Evolutionary conservation across 2,888 invertebrate species (phyloP).

Genomic region (Pseudoips prasinana): DNA sequence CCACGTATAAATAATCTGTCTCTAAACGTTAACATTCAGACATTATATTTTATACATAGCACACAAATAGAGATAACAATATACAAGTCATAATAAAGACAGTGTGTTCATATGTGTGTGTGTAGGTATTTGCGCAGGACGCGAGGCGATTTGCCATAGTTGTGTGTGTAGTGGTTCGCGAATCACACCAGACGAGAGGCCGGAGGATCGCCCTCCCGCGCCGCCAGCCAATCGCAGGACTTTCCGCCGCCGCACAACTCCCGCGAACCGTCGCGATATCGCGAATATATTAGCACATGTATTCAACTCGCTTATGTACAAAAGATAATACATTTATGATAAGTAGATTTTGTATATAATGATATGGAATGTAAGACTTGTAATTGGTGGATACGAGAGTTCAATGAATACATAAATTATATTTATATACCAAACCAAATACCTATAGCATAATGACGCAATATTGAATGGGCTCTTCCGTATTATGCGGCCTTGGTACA

Average conservation of each 20-base stretch:
- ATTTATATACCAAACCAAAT: conserved; percentile 19
- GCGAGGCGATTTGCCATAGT: conserved; percentile 54
- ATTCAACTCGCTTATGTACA: neutral
- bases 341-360: neutral
- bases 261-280: conserved; percentile 52
- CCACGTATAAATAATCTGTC: no score
- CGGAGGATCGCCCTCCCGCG: conserved; percentile 78
- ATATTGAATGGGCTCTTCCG: conserved; percentile 41
- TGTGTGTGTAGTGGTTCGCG: conserved; percentile 61
- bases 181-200: conserved; percentile 76
- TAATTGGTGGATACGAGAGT: conserved; percentile 35
- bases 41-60: conserved; percentile 19
- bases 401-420: conserved; percentile 32
- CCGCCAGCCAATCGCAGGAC: conserved; percentile 63
- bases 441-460: conserved; percentile 32
- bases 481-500: conserved; percentile 66
- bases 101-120: conserved; percentile 27
- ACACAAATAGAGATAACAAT: conserved; percentile 29
- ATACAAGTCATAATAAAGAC: conserved; percentile 17
- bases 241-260: conserved; percentile 52
- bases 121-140: conserved; percentile 51
- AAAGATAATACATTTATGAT: neutral
- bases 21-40: no score
- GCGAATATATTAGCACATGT: conserved; percentile 71
- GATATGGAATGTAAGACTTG: conserved; percentile 2